phyloP scores from a whole-genome alignment of 2,797 vertebrate species.

The Gymnopithys bicolor region DNA sequence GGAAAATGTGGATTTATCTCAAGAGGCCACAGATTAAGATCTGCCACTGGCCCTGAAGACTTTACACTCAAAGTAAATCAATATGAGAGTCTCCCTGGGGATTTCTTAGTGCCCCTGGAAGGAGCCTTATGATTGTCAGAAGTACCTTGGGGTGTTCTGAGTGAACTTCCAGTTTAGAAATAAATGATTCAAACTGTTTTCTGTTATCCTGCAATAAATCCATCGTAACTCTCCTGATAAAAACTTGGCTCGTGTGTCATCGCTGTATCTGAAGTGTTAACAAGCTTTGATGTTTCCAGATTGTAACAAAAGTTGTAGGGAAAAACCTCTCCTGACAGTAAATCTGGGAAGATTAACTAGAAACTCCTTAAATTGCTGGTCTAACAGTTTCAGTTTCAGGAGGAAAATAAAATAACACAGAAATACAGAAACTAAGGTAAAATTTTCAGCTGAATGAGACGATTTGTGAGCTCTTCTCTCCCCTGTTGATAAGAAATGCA shows the following conservation, averaged over 20 bases:
- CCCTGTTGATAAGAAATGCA: neutral
- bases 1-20: constrained; percentile 40
- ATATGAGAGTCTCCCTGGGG: neutral
- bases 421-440: neutral
- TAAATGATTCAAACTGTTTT: neutral
- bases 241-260: neutral
- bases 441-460: neutral
- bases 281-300: neutral
- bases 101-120: neutral
- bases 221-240: neutral
- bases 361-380: neutral
- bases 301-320: neutral
- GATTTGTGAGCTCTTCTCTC: neutral
- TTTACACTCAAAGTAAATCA: constrained; percentile 26
- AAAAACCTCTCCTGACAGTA: neutral
- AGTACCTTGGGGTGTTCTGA: neutral
- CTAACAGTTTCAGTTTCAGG: neutral
- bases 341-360: neutral
- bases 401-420: neutral
- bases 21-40: constrained; percentile 24
- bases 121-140: neutral
- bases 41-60: constrained; percentile 29
- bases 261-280: neutral
- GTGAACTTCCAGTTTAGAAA: constrained; percentile 18
- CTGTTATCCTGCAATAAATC: constrained; percentile 14